Conservation (phyloP, 2,113 vertebrate genomes). For the Symphodus melops region DNA sequence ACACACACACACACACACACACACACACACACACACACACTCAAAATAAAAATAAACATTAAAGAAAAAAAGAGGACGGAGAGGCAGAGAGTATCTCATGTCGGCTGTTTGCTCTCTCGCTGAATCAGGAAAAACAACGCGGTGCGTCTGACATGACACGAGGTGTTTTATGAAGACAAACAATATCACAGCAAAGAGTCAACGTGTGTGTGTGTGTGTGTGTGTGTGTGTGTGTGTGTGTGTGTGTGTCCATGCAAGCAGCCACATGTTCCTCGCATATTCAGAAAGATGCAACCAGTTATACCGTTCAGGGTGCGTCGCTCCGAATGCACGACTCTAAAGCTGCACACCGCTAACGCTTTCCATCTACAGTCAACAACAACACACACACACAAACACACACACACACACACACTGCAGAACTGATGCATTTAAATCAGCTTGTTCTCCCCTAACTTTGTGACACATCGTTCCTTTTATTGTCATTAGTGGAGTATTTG, state of each 20-base stretch:
- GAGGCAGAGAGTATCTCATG: slow-evolving; percentile 31
- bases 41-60: slow-evolving; percentile 70
- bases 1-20: slow-evolving; percentile 26
- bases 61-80: slow-evolving; percentile 18
- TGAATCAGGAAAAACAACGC: slow-evolving; percentile 1
- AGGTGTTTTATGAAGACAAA: neutral
- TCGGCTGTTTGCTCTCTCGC: neutral
- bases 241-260: neutral
- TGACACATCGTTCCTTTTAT: neutral
- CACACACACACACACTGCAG: too few relatives aligned
- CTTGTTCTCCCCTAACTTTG: neutral
- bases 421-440: neutral
- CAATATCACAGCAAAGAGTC: neutral
- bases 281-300: neutral
- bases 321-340: neutral
- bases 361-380: too few relatives aligned
- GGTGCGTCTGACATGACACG: neutral
- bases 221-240: too few relatives aligned
- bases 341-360: neutral
- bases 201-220: too few relatives aligned
- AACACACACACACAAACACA: too few relatives aligned
- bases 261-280: neutral
- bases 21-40: slow-evolving; percentile 28
- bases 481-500: neutral
- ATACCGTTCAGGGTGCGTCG: neutral